Evolutionary conservation across 2,888 invertebrate species (phyloP).

Genomic region (Drosophila yooni): DNA sequence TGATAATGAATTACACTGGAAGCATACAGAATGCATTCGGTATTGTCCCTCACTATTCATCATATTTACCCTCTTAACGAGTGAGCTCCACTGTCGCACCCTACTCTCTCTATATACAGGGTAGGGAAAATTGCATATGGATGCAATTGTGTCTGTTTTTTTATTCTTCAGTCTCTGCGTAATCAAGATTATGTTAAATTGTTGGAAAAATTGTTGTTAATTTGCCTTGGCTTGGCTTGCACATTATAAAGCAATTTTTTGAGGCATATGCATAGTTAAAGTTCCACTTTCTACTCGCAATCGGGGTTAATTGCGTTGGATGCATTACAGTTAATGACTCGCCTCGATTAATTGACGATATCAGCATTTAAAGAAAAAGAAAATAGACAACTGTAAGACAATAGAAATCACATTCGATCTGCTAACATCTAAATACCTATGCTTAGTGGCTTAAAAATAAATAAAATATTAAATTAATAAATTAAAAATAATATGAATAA

Average conservation of each 20-base stretch:
- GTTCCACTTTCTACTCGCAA: slow-evolving; percentile 69
- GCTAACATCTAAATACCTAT: slow-evolving; percentile 24
- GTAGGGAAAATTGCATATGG: slow-evolving; percentile 46
- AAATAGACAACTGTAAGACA: not conserved
- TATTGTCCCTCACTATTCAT: too few species aligned
- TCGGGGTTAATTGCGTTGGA: slow-evolving; percentile 72
- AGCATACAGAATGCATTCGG: not conserved
- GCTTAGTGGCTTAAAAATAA: not conserved
- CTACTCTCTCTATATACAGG: slow-evolving; percentile 12
- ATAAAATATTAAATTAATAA: not conserved
- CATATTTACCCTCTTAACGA: not conserved
- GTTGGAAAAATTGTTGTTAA: slow-evolving; percentile 78
- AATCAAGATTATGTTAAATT: slow-evolving; percentile 80
- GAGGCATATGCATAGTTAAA: slow-evolving; percentile 64
- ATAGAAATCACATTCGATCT: not conserved
- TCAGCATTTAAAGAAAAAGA: slow-evolving; percentile 5
- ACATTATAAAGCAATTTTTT: slow-evolving; percentile 77
- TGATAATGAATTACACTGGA: not conserved
- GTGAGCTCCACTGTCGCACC: not conserved
- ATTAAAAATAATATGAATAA: not conserved
- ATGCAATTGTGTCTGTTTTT: slow-evolving; percentile 15
- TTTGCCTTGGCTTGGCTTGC: slow-evolving; percentile 68
- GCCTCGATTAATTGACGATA: slow-evolving; percentile 31
- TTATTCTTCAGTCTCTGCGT: slow-evolving; percentile 37
- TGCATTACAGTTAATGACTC: slow-evolving; percentile 57